A percentile compares a stretch with the other conserved stretches of the same genome.
Conservation (phyloP, 2,113 vertebrate species). For the Murina feae region DNA sequence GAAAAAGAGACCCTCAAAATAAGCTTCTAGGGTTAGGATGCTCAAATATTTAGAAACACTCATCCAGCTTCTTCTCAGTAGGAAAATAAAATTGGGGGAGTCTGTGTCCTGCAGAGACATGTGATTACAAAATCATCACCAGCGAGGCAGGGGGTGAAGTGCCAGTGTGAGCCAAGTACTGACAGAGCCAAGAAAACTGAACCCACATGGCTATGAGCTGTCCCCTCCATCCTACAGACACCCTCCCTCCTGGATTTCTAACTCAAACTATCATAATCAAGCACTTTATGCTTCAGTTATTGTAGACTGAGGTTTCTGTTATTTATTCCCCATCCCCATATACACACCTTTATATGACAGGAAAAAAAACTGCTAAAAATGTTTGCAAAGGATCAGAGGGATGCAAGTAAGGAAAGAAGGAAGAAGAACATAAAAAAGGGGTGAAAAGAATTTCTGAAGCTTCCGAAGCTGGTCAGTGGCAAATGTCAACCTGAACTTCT, state of each 20-base stretch:
- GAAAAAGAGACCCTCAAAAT: not conserved
- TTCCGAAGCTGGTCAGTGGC: not conserved
- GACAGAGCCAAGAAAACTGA: not conserved
- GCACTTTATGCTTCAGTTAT: not conserved
- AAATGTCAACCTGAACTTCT: not conserved
- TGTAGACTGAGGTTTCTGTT: not conserved
- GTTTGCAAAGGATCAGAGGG: not conserved
- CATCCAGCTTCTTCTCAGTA: not conserved
- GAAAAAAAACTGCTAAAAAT: not conserved
- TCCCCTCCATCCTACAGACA: rapidly evolving
- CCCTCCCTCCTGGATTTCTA: rapidly evolving
- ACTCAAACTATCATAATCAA: not conserved
- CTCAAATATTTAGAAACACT: not conserved
- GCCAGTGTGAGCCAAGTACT: rapidly evolving
- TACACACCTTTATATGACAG: not conserved
- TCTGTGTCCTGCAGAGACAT: no score
- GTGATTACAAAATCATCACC: not conserved
- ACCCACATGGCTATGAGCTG: rapidly evolving
- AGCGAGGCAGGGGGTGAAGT: not conserved
- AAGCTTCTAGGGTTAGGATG: not conserved
- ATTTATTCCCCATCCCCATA: not conserved
- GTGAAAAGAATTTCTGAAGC: not conserved
- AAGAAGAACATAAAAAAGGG: not conserved
- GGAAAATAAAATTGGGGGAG: no score
- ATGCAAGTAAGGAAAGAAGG: not conserved